phyloP scores from a whole-genome alignment of 2,888 invertebrate genomes.

The Taphrorychus bicolor region DNA sequence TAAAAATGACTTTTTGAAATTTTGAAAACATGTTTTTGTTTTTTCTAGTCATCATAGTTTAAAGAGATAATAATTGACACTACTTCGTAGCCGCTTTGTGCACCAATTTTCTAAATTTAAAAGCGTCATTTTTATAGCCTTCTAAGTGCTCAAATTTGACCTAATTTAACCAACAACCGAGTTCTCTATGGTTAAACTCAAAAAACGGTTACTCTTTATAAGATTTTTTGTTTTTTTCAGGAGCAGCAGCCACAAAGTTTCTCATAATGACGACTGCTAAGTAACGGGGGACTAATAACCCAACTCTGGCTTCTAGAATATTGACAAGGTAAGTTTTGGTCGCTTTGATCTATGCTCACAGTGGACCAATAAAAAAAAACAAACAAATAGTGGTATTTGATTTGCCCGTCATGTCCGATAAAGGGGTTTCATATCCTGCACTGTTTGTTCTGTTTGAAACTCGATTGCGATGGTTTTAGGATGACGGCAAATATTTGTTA shows the following conservation, averaged over 20 bases:
- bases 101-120: background rate
- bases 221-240: too few relatives aligned
- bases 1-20: too few relatives aligned
- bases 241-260: too few relatives aligned
- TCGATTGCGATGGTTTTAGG: background rate
- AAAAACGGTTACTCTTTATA: too few relatives aligned
- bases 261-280: background rate
- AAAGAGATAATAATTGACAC: too few relatives aligned
- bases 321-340: background rate
- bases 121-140: too few relatives aligned
- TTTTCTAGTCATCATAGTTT: too few relatives aligned
- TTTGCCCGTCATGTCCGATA: background rate
- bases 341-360: background rate
- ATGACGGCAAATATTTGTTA: constrained; percentile 2
- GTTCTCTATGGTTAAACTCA: too few relatives aligned
- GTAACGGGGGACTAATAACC: background rate
- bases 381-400: background rate
- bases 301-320: constrained; percentile 7
- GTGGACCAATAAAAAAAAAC: background rate
- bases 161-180: too few relatives aligned
- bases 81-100: background rate
- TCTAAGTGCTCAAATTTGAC: too few relatives aligned
- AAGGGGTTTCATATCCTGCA: background rate
- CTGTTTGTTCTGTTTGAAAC: background rate
- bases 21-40: too few relatives aligned